phyloP scores from a whole-genome alignment of 2,888 invertebrate species.

The Saturnia pavonia region DNA sequence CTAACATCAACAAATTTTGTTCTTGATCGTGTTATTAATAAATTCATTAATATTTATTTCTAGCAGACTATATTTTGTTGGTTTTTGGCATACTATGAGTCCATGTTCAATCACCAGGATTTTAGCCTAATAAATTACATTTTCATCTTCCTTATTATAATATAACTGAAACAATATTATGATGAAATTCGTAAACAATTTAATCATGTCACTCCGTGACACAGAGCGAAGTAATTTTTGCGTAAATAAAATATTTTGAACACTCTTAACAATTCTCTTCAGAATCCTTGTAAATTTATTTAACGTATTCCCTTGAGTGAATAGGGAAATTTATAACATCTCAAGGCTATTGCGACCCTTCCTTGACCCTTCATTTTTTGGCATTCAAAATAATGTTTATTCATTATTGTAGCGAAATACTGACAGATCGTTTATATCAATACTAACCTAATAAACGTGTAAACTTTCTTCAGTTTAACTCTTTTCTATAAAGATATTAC shows the following conservation, averaged over 20 bases:
- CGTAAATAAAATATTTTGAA: slow-evolving; percentile 10
- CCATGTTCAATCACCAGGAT: no score
- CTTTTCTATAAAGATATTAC: neutral
- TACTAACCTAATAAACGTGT: neutral
- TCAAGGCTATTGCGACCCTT: slow-evolving; percentile 10
- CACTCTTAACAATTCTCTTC: slow-evolving; percentile 2
- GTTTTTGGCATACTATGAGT: no score
- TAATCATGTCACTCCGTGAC: neutral
- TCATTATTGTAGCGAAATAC: neutral
- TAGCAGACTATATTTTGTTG: no score
- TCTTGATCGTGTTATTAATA: no score
- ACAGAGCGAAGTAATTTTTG: neutral
- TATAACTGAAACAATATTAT: neutral
- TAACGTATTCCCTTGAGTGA: neutral
- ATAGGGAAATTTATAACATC: slow-evolving; percentile 8
- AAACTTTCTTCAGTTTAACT: neutral
- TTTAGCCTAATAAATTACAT: no score
- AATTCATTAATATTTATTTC: no score
- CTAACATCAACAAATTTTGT: no score
- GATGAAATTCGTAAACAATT: neutral
- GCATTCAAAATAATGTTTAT: neutral
- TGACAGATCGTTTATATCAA: neutral
- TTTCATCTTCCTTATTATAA: no score
- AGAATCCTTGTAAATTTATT: slow-evolving; percentile 7
- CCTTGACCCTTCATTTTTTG: neutral